Conservation (phyloP, 2,797 vertebrate genomes). For the Nyctibius grandis region DNA sequence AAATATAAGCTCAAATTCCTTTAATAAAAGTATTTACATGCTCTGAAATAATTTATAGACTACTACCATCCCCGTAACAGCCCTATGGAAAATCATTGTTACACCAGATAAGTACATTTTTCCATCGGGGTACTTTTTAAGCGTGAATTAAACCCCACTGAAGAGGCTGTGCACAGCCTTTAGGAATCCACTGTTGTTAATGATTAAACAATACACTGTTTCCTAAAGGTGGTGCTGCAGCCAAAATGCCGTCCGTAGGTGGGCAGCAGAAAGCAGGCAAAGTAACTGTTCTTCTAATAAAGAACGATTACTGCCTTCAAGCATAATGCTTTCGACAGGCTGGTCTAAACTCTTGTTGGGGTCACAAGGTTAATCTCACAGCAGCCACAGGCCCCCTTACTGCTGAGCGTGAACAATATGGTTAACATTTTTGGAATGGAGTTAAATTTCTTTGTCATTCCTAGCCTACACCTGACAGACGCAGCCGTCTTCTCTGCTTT, state of each 20-base stretch:
- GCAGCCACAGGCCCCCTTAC: slow-evolving; percentile 35
- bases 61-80: not conserved
- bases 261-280: slow-evolving; percentile 35
- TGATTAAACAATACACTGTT: slow-evolving; percentile 30
- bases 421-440: slow-evolving; percentile 50
- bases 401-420: slow-evolving; percentile 51
- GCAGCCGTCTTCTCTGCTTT: not conserved
- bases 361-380: slow-evolving; percentile 57
- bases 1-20: not conserved
- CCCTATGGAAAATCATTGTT: not conserved
- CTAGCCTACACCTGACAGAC: slow-evolving; percentile 32
- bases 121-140: not conserved
- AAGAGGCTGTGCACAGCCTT: not conserved
- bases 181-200: not conserved
- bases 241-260: slow-evolving; percentile 6
- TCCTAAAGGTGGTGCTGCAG: slow-evolving; percentile 61
- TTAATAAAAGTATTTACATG: not conserved
- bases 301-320: slow-evolving; percentile 6
- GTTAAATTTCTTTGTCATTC: slow-evolving; percentile 53
- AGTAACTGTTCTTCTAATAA: slow-evolving; percentile 27
- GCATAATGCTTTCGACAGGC: slow-evolving; percentile 42
- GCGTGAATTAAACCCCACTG: not conserved
- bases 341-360: slow-evolving; percentile 48
- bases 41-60: not conserved
- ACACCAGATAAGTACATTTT: not conserved